Evolutionary conservation across 2,113 vertebrate genomes (phyloP).

Genomic region (Podarcis raffonei): DNA sequence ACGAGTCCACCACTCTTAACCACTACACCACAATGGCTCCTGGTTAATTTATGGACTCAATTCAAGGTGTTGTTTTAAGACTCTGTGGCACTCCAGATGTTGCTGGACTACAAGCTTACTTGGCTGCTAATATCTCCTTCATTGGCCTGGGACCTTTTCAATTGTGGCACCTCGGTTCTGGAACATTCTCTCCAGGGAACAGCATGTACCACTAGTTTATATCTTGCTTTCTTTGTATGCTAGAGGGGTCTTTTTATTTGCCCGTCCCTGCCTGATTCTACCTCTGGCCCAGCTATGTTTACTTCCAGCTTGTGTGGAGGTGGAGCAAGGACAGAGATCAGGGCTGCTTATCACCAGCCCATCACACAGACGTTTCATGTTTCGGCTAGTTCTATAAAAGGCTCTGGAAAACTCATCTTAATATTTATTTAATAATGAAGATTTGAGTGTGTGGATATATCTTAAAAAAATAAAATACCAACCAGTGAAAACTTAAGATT

Average conservation of each 20-base stretch:
- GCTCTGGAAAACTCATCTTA: neutral
- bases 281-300: too few relatives aligned
- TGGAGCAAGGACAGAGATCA: too few relatives aligned
- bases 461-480: neutral
- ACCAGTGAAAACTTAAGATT: neutral
- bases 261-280: too few relatives aligned
- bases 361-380: neutral
- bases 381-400: neutral
- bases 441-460: slow-evolving; percentile 3
- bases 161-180: too few relatives aligned
- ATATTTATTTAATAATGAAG: neutral
- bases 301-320: too few relatives aligned
- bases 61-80: neutral
- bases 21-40: too few relatives aligned
- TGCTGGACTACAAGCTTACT: neutral
- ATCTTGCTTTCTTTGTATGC: too few relatives aligned
- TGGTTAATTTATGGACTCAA: neutral
- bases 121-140: neutral
- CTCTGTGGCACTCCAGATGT: neutral
- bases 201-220: neutral
- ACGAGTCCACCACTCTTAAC: too few relatives aligned
- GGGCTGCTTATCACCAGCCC: too few relatives aligned
- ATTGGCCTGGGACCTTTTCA: too few relatives aligned
- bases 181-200: neutral
- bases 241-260: too few relatives aligned